Evolutionary conservation across 1,140 invertebrate species (phyloP).

Genomic region (Papilio polytes): DNA sequence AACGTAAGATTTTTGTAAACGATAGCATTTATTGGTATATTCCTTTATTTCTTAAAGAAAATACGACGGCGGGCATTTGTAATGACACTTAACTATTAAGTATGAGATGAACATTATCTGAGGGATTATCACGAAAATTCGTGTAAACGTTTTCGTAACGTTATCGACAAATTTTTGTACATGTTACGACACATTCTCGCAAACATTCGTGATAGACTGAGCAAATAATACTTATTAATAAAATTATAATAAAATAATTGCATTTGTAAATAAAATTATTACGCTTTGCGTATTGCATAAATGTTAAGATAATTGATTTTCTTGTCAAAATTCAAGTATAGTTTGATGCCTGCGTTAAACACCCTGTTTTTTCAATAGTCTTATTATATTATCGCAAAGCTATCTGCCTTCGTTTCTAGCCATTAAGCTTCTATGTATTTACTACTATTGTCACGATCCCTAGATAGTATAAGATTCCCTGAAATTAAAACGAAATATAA

Average conservation of each 20-base stretch:
- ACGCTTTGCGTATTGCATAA: conserved; percentile 22
- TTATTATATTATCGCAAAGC: conserved; percentile 67
- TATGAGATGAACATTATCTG: too few relatives aligned
- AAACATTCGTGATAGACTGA: too few relatives aligned
- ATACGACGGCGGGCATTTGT: too few relatives aligned
- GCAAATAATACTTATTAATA: too few relatives aligned
- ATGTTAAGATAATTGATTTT: conserved; percentile 1
- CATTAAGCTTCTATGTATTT: conserved; percentile 73
- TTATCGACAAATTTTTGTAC: too few relatives aligned
- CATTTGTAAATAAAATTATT: conserved; percentile 19
- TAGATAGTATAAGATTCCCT: conserved; percentile 62
- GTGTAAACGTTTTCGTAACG: too few relatives aligned
- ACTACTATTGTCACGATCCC: conserved; percentile 81
- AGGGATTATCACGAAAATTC: too few relatives aligned
- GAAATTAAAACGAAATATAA: conserved; percentile 32
- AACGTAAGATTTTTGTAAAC: too few relatives aligned
- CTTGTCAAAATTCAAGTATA: conserved; percentile 58
- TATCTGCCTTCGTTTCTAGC: conserved; percentile 70
- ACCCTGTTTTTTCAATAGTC: conserved; percentile 57
- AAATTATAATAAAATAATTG: background rate
- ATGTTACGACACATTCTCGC: too few relatives aligned
- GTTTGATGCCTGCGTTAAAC: conserved; percentile 52
- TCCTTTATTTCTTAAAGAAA: too few relatives aligned
- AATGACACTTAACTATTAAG: too few relatives aligned
- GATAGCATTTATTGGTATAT: too few relatives aligned